Conservation (phyloP, 2,113 vertebrate species). For the Martes martes region DNA sequence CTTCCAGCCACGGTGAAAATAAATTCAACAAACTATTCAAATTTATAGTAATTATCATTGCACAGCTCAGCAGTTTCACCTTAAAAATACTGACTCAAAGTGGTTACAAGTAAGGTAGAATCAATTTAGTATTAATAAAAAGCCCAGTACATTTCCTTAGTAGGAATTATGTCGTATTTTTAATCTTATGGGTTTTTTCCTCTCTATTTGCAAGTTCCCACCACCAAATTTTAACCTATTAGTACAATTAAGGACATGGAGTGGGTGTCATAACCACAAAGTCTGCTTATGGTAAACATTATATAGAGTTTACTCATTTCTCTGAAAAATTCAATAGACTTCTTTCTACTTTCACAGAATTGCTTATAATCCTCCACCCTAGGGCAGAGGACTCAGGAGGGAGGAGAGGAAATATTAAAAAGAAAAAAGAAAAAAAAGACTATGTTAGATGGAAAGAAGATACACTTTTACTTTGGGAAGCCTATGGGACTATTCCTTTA, state of each 20-base stretch:
- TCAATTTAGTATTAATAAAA: constrained; percentile 11
- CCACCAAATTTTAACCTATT: background rate
- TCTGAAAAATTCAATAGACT: background rate
- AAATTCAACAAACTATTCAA: constrained; percentile 26
- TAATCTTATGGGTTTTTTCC: background rate
- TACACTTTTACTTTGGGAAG: constrained; percentile 3
- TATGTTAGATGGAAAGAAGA: constrained; percentile 2
- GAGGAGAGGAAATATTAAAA: constrained; percentile 25
- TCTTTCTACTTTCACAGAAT: background rate
- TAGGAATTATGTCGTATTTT: background rate
- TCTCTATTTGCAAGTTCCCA: constrained; percentile 22
- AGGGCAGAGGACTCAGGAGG: background rate
- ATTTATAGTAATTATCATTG: constrained; percentile 28
- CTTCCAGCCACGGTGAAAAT: background rate
- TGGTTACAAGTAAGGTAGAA: constrained; percentile 30
- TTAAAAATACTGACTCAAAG: constrained; percentile 11
- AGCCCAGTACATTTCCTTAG: background rate
- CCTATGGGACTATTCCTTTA: constrained; percentile 29
- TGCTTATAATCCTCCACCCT: constrained; percentile 21
- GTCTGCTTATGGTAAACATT: background rate
- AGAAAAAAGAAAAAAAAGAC: constrained; percentile 25
- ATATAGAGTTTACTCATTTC: background rate
- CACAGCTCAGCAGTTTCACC: background rate
- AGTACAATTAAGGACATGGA: background rate
- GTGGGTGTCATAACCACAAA: background rate